Evolutionary conservation across 2,888 invertebrate species (phyloP), one percentile per base, ranked within the genome.

Genomic region (Phengaris arion): DNA sequence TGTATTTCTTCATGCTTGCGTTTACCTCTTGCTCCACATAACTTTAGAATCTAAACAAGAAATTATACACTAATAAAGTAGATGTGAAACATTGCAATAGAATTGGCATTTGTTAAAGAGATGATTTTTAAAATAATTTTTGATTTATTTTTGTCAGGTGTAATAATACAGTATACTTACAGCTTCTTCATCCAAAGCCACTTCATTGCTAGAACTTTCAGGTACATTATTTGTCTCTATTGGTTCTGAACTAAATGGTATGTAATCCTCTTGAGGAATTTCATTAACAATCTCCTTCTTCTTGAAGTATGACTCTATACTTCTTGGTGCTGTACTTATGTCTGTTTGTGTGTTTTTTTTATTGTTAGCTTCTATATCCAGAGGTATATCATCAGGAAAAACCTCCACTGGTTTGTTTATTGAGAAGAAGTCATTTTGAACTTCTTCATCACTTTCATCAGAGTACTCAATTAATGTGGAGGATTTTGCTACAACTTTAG

Each of bases 1-100:
- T 97, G 95, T 74, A 96, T 95, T 75, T 95, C 95, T 81, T 95
- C 95, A 54, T 95, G 93, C 77, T 94, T 95, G 2, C 95, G 94
- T 81, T 96, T 95, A 2, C 95, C 95, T 52, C 94, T 94, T 35
- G 95, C 88, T 0, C 97, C 97, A 79, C 96, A 95, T 12, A 97
- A 88, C 78, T 96, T 95, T 80, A 95, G 93, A 79, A 97, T 94
- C 94, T 95, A 79, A 70, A 76, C 52, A 13, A 76, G 76, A 10
- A 48, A 45, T 52, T 22, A 55, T 64, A 45, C 22, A 4, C 12
- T 48, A 74, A 46, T 55, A 68, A 12, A 51, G 46, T n/a, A 15
- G 35, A 70, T 52, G n/a, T 55, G n/a, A 9, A 15, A 57, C 57
- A 15, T 15, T 57, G 48, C 48, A 48, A 48, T 48, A 8, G 0